Percentiles rank a stretch among this genome's conserved stretches.
Evolutionary conservation across 2,888 invertebrate species (phyloP).

Genomic region (Neoscelio sp.): DNA sequence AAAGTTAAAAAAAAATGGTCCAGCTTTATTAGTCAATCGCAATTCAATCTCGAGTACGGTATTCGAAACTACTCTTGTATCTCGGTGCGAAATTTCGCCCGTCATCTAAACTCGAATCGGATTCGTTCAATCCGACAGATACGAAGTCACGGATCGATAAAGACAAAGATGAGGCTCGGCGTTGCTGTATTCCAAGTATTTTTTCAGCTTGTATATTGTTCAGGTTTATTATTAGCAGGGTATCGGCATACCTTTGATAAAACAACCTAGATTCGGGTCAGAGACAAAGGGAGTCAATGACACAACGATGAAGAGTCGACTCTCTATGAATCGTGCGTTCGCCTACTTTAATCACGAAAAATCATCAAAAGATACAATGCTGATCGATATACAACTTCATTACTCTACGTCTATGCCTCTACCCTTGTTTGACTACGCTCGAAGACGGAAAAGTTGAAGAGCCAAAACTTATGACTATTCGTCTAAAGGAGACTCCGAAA

Average conservation of each 20-base stretch:
- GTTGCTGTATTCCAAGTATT: slow-evolving; percentile 39
- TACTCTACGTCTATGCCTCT: slow-evolving; percentile 44
- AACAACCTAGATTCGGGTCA: slow-evolving; percentile 66
- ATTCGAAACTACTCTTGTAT: not conserved
- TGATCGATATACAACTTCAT: slow-evolving; percentile 47
- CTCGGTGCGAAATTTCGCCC: slow-evolving; percentile 14
- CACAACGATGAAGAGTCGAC: slow-evolving; percentile 63
- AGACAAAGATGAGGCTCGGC: slow-evolving; percentile 38
- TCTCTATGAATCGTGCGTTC: slow-evolving; percentile 55
- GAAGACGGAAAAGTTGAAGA: slow-evolving; percentile 34
- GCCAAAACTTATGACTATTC: too few relatives aligned
- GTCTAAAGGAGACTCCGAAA: too few relatives aligned
- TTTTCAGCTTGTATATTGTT: slow-evolving; percentile 53
- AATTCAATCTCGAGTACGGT: slow-evolving; percentile 18
- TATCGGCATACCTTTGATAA: slow-evolving; percentile 60
- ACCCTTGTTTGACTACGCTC: slow-evolving; percentile 32
- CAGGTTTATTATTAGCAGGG: slow-evolving; percentile 62
- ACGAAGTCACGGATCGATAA: slow-evolving; percentile 55
- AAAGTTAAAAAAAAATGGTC: slow-evolving; percentile 9
- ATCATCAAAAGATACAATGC: slow-evolving; percentile 54
- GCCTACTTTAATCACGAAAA: slow-evolving; percentile 56
- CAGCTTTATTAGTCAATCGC: not conserved
- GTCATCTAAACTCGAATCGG: slow-evolving; percentile 41
- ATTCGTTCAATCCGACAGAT: slow-evolving; percentile 36
- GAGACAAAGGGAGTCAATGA: slow-evolving; percentile 65